phyloP scores from a whole-genome alignment of 1,140 invertebrate species.

The Euwallacea similis region DNA sequence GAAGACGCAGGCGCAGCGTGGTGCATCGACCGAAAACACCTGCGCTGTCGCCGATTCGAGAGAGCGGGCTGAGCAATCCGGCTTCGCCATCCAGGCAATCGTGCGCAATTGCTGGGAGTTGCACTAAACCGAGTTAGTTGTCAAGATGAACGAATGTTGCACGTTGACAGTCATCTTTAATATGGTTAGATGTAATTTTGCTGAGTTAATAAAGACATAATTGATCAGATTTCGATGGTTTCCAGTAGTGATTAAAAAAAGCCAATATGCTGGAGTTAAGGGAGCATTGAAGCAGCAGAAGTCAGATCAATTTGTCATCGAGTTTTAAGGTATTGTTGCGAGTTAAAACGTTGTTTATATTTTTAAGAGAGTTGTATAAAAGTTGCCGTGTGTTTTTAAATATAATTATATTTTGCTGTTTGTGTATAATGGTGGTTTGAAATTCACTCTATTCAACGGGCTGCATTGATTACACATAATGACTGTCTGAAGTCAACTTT shows the following conservation, averaged over 20 bases:
- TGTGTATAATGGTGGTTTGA: no score
- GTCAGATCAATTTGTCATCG: no score
- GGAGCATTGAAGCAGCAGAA: no score
- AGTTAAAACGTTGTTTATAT: neutral
- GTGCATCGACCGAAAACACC: slow-evolving; percentile 58
- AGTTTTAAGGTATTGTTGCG: neutral
- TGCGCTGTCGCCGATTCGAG: slow-evolving; percentile 69
- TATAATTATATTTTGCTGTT: no score
- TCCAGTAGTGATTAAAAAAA: neutral
- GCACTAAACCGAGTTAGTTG: slow-evolving; percentile 42
- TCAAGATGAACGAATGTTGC: neutral
- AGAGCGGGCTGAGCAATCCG: slow-evolving; percentile 73
- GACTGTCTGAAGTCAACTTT: no score
- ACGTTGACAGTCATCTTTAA: neutral
- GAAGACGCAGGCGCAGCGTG: slow-evolving; percentile 49
- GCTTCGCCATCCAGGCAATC: slow-evolving; percentile 63
- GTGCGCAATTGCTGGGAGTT: slow-evolving; percentile 48
- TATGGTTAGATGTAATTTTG: neutral
- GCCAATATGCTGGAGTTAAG: neutral
- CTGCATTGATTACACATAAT: no score
- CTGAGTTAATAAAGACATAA: no score
- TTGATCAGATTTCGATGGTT: neutral
- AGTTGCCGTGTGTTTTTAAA: neutral
- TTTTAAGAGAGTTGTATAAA: neutral
- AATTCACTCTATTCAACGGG: no score